These are phyloP conservation scores for Cerceris ruficornis DNA, from an alignment of 2,888 invertebrate genomes.

Conservation along the genomic window DNA sequence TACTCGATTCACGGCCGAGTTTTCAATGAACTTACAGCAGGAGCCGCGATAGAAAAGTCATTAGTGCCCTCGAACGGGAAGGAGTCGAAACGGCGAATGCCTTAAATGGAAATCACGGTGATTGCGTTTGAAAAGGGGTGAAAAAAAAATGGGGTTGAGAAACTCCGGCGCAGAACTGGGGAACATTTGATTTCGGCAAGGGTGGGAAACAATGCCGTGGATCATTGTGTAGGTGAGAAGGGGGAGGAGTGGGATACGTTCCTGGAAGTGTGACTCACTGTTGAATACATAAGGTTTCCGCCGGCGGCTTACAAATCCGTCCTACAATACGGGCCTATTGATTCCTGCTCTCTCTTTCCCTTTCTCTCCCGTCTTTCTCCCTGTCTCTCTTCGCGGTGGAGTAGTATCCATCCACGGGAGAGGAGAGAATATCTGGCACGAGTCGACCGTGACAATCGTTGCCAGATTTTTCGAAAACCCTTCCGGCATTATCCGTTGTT, in stretches of 20 bases:
- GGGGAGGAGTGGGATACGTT: slow-evolving; percentile 40
- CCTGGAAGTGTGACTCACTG: slow-evolving; percentile 67
- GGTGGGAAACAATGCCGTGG: slow-evolving; percentile 52
- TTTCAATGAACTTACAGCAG: slow-evolving; percentile 49
- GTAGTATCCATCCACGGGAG: slow-evolving; percentile 17
- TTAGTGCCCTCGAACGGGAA: slow-evolving; percentile 49
- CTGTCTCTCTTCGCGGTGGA: slow-evolving; percentile 18
- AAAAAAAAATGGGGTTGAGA: slow-evolving; percentile 37
- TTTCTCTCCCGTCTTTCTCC: not conserved
- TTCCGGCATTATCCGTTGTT: slow-evolving; percentile 42
- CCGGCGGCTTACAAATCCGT: slow-evolving; percentile 70
- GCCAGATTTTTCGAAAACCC: slow-evolving; percentile 56
- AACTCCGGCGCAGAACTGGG: slow-evolving; percentile 4
- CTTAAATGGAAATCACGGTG: slow-evolving; percentile 59
- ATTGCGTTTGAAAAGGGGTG: slow-evolving; percentile 55
- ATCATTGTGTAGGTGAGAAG: slow-evolving; percentile 56
- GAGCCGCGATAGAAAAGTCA: slow-evolving; percentile 51
- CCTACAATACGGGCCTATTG: slow-evolving; percentile 68
- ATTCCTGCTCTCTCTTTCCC: slow-evolving; percentile 40
- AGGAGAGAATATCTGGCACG: slow-evolving; percentile 42
- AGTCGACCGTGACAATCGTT: slow-evolving; percentile 57
- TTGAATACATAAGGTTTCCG: slow-evolving; percentile 74
- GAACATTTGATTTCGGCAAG: slow-evolving; percentile 52
- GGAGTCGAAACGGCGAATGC: slow-evolving; percentile 42
- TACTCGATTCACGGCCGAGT: slow-evolving; percentile 50